Percentiles rank a stretch among this genome's conserved stretches.
These are phyloP conservation scores for Sylvilagus floridanus DNA, from an alignment of 2,797 vertebrate genomes.

Conservation along the genomic window DNA sequence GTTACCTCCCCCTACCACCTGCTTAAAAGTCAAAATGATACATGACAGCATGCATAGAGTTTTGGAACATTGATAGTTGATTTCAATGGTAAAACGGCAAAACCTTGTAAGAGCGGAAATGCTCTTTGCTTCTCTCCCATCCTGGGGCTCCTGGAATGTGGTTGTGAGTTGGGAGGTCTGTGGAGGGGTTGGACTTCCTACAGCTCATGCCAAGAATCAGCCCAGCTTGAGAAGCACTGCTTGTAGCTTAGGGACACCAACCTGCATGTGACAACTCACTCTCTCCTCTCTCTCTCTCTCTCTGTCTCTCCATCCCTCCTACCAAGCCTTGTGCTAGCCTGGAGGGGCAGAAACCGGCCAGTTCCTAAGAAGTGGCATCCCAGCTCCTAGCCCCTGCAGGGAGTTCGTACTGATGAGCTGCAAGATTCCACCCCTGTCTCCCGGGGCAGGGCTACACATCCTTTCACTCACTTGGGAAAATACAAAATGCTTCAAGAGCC, in stretches of 20 bases:
- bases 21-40: background rate
- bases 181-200: background rate
- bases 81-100: background rate
- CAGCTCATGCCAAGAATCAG: background rate
- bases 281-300: background rate
- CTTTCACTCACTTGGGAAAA: slow-evolving; percentile 53
- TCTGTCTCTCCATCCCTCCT: background rate
- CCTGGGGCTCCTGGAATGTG: background rate
- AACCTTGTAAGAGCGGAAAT: background rate
- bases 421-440: background rate
- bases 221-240: background rate
- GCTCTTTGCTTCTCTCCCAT: background rate
- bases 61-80: background rate
- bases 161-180: background rate
- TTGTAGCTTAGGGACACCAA: background rate
- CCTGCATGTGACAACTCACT: background rate
- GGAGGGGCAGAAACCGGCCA: background rate
- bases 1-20: background rate
- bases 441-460: background rate
- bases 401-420: background rate
- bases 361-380: background rate
- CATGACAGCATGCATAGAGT: background rate
- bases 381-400: background rate
- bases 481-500: slow-evolving; percentile 21
- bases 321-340: background rate